A percentile compares a stretch with the other conserved stretches of the same genome.
Evolutionary conservation across 2,888 invertebrate species (phyloP).

Genomic region (Agrilus cyanescens): DNA sequence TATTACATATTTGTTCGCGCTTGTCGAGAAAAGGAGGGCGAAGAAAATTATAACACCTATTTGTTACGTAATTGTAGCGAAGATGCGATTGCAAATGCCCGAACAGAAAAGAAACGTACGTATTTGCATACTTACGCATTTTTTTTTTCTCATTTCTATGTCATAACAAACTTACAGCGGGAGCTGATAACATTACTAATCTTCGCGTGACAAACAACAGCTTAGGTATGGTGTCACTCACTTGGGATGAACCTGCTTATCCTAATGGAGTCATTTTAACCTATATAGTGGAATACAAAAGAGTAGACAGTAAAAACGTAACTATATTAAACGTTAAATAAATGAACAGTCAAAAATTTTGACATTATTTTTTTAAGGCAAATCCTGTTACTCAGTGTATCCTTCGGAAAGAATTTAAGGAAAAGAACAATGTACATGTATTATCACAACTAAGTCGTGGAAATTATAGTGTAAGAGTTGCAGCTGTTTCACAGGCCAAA

Average conservation of each 20-base stretch:
- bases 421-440: conserved; percentile 38
- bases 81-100: conserved; percentile 7
- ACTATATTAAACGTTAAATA: conserved; percentile 21
- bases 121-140: conserved; percentile 1
- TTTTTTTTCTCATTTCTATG: conserved; percentile 10
- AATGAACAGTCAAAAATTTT: background rate
- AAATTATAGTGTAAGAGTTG: conserved; percentile 69
- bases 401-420: conserved; percentile 39
- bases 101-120: conserved; percentile 22
- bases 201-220: conserved; percentile 41
- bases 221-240: conserved; percentile 49
- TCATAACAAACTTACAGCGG: conserved; percentile 37
- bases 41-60: conserved; percentile 20
- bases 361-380: conserved; percentile 9
- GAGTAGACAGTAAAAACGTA: conserved; percentile 54
- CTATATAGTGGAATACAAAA: conserved; percentile 67
- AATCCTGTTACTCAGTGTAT: conserved; percentile 10
- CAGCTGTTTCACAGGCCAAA: conserved; percentile 68
- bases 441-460: conserved; percentile 56
- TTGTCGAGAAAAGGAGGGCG: conserved; percentile 52
- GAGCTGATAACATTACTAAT: conserved; percentile 53
- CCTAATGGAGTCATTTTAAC: conserved; percentile 85
- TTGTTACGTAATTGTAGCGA: conserved; percentile 14
- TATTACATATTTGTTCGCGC: conserved; percentile 68
- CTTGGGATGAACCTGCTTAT: conserved; percentile 68